phyloP scores from a whole-genome alignment of 1,140 invertebrate species.

The Drosophila quadrilineata region DNA sequence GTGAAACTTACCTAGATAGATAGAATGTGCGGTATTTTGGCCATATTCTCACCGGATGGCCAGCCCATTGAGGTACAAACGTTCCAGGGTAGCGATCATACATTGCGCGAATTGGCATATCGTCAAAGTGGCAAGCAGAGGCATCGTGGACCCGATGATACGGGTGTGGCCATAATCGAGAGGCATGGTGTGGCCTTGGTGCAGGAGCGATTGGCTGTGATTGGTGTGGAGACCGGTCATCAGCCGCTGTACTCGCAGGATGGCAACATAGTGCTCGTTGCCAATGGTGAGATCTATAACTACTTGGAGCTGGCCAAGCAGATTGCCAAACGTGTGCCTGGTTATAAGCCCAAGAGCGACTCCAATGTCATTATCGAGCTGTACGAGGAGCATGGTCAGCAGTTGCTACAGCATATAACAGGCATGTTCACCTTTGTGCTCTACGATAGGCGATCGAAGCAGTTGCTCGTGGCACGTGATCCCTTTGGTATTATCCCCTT shows the following conservation, averaged over 20 bases:
- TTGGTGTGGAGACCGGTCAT: conserved; percentile 58
- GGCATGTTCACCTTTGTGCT: conserved; percentile 94
- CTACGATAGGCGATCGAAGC: conserved; percentile 87
- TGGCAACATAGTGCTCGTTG: conserved; percentile 45
- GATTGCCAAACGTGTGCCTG: conserved; percentile 43
- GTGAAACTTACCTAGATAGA: too few species aligned
- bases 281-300: conserved; percentile 74
- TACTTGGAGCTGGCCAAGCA: conserved; percentile 40
- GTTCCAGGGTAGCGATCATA: conserved; percentile 30
- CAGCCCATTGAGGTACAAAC: conserved; percentile 25
- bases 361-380: conserved; percentile 88
- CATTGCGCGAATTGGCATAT: conserved; percentile 57
- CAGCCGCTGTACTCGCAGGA: conserved; percentile 60
- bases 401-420: conserved; percentile 85
- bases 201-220: conserved; percentile 57
- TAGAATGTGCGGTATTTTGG: conserved; percentile 70
- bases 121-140: conserved; percentile 61
- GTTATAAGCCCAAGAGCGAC: conserved; percentile 88
- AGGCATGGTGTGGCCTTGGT: conserved; percentile 59
- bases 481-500: conserved; percentile 93
- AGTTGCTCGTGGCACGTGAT: conserved; percentile 90
- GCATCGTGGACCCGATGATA: conserved; percentile 71
- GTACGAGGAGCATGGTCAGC: conserved; percentile 85
- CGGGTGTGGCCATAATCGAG: conserved; percentile 37
- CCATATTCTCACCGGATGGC: conserved; percentile 50